A percentile compares a stretch with the other conserved stretches of the same genome.
Conservation (phyloP, 1,140 invertebrate species). For the Bactericera cockerelli region DNA sequence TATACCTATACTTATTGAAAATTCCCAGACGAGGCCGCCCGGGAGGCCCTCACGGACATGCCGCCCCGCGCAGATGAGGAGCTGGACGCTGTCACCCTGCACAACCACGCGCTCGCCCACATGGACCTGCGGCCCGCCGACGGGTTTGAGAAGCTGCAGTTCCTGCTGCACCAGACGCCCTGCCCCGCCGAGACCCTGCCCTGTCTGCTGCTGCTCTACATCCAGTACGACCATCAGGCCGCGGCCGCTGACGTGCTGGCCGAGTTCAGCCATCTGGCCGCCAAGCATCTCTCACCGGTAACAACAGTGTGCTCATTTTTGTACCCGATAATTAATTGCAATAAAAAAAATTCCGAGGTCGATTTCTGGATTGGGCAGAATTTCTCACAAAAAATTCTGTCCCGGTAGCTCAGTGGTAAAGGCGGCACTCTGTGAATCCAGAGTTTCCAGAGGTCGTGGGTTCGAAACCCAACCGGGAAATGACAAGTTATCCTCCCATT, state of each 20-base stretch:
- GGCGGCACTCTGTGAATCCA: no score
- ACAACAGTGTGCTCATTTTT: no score
- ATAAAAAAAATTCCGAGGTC: not conserved
- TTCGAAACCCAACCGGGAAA: no score
- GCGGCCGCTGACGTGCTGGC: slow-evolving; percentile 94
- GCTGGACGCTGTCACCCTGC: slow-evolving; percentile 91
- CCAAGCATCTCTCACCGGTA: slow-evolving; percentile 86
- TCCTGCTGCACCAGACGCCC: slow-evolving; percentile 86
- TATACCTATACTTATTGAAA: no score
- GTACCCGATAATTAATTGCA: not conserved
- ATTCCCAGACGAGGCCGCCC: slow-evolving; percentile 62
- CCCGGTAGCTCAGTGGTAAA: no score
- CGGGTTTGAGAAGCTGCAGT: slow-evolving; percentile 95
- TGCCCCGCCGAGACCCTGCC: slow-evolving; percentile 97
- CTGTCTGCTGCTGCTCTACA: slow-evolving; percentile 88
- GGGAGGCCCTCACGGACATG: slow-evolving; percentile 93
- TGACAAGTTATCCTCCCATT: no score
- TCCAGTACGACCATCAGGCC: slow-evolving; percentile 95
- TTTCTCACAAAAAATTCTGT: no score
- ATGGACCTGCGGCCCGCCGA: slow-evolving; percentile 78
- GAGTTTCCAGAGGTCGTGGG: no score
- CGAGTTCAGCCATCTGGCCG: slow-evolving; percentile 93
- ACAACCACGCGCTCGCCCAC: slow-evolving; percentile 94
- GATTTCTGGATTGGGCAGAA: no score
- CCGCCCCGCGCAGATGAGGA: slow-evolving; percentile 93